Evolutionary conservation across 2,888 invertebrate genomes (phyloP), one percentile per base, ranked within the genome.

Genomic region (Allolobophora icterica): DNA sequence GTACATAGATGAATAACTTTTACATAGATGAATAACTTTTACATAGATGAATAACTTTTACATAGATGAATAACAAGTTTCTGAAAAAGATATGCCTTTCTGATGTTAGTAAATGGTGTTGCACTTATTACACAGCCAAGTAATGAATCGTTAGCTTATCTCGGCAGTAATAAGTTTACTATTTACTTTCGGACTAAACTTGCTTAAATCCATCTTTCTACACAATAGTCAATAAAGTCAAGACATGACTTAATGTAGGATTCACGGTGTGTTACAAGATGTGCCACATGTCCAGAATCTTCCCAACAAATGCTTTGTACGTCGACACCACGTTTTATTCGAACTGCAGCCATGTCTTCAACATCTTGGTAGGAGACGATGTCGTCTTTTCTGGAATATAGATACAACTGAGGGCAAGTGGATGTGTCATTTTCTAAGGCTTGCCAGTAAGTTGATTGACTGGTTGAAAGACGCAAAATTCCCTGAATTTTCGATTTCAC

Each of bases 391-490:
- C 13, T 87, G 4, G 87, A 87, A 35, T 34, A 87, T 17, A 87
- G 87, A 87, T 34, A 87, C 87, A 87, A 38, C 38, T 87, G 87
- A 35, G 87, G 87, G 38, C 87, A 87, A 35, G 87, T 87, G 4
- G 87, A 34, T 87, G 19, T 0, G 17, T 87, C 87, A 35, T 87
- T 87, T 38, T 87, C 38, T 34, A 87, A 35, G 30, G 35, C 87
- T 1, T 24, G 34, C 87, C 87, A 87, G 38, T 35, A 87, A 87
- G 30, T 11, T 87, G 87, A 34, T 35, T 34, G 33, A 30, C 71
- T 71, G n/a, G 8, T 4, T 71, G 71, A 1, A n/a, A 71, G n/a
- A 71, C n/a, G 38, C 87, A 87, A 87, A 35, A 87, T 34, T 0
- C 34, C 35, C 87, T n/a, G 4, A 6, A n/a, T 1, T n/a, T 30